Evolutionary conservation across 2,113 vertebrate genomes (phyloP).

Genomic region (Rhinolophus ferrumequinum): DNA sequence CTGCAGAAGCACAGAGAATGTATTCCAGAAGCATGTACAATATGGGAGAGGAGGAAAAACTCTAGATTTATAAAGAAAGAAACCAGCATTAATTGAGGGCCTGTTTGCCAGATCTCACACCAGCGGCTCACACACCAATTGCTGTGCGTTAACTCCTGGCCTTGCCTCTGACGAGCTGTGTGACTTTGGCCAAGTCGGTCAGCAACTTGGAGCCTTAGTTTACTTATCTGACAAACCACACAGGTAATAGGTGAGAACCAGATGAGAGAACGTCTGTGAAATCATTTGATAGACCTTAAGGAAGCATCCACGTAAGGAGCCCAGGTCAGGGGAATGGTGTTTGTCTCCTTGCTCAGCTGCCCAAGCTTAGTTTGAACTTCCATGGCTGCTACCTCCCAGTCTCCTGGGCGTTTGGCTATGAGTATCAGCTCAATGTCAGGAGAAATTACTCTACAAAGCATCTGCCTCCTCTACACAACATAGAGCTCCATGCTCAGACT

Average conservation of each 20-base stretch:
- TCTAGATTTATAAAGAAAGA: constrained; percentile 20
- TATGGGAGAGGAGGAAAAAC: constrained; percentile 41
- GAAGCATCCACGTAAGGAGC: background rate
- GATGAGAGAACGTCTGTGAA: background rate
- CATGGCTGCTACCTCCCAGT: background rate
- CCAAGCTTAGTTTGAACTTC: background rate
- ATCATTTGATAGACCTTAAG: background rate
- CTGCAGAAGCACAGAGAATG: background rate
- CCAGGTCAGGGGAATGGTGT: background rate
- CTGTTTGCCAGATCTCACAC: background rate
- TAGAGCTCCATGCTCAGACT: background rate
- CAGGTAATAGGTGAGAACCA: background rate
- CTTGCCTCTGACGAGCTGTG: background rate
- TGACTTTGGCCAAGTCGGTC: background rate
- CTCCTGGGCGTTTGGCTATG: background rate
- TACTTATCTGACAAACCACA: constrained; percentile 36
- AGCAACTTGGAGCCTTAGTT: constrained; percentile 45
- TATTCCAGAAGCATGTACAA: background rate
- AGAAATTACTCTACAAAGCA: background rate
- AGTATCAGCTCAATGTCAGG: background rate
- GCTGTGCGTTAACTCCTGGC: background rate
- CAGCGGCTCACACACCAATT: background rate
- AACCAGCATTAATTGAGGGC: background rate
- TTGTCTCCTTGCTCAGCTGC: background rate
- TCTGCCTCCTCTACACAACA: background rate